These are phyloP conservation scores for Agonum fuliginosum DNA, from an alignment of 2,888 invertebrate species.

Conservation along the genomic window DNA sequence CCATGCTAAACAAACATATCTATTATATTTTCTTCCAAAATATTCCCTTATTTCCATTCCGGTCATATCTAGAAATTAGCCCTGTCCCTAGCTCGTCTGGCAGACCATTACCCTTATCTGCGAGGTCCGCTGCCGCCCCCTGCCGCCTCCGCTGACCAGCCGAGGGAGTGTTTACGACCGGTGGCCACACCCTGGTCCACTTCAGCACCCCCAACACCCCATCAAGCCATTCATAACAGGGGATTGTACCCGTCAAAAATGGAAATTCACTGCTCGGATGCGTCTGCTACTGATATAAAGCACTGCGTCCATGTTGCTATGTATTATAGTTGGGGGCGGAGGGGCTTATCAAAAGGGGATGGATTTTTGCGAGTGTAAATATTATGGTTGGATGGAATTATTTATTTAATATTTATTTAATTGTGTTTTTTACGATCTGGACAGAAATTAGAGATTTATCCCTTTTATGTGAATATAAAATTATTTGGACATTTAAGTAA, in stretches of 20 bases:
- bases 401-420: too few species aligned
- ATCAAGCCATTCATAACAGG: slow-evolving; percentile 69
- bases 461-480: too few species aligned
- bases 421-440: too few species aligned
- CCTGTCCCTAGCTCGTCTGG: slow-evolving; percentile 27
- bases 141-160: slow-evolving; percentile 64
- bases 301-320: neutral
- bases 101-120: slow-evolving; percentile 58
- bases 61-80: slow-evolving; percentile 46
- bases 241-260: slow-evolving; percentile 72
- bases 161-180: slow-evolving; percentile 69
- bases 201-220: slow-evolving; percentile 61
- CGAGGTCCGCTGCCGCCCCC: slow-evolving; percentile 62
- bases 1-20: too few species aligned
- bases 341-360: neutral
- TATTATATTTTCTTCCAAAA: neutral
- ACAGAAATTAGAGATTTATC: too few species aligned
- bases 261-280: slow-evolving; percentile 67
- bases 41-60: slow-evolving; percentile 16
- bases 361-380: too few species aligned
- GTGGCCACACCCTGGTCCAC: slow-evolving; percentile 70
- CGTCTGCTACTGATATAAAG: slow-evolving; percentile 6
- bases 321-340: slow-evolving; percentile 8
- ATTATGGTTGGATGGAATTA: too few species aligned
- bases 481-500: too few species aligned